phyloP scores from a whole-genome alignment of 2,888 invertebrate genomes.

The Diaprepes abbreviatus region DNA sequence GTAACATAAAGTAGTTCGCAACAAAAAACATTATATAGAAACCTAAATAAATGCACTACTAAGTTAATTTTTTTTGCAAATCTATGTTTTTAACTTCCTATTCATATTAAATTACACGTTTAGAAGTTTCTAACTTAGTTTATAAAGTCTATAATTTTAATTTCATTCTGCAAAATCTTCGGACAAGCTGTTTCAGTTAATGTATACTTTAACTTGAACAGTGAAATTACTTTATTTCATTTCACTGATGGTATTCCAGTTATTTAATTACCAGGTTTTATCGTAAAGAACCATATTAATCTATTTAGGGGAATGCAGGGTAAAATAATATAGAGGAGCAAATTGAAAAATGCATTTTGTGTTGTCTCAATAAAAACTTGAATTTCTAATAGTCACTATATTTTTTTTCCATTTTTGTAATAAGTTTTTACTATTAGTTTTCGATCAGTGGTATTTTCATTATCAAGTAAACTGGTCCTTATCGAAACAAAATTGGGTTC shows the following conservation, averaged over 20 bases:
- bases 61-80: not conserved
- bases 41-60: not conserved
- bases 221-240: slow-evolving; percentile 9
- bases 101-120: not conserved
- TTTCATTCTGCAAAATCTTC: not conserved
- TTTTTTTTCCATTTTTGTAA: too few relatives aligned
- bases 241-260: slow-evolving; percentile 1
- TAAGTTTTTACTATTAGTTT: too few relatives aligned
- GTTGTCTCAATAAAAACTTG: too few relatives aligned
- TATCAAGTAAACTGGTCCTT: too few relatives aligned
- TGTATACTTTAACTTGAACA: not conserved
- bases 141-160: not conserved
- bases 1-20: not conserved
- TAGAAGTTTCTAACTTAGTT: not conserved
- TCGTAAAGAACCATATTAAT: too few relatives aligned
- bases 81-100: not conserved
- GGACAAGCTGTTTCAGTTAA: not conserved
- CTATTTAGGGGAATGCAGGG: too few relatives aligned
- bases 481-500: too few relatives aligned
- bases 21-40: not conserved
- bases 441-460: too few relatives aligned
- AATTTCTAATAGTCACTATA: too few relatives aligned
- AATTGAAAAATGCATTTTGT: too few relatives aligned
- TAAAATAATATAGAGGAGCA: too few relatives aligned
- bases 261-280: slow-evolving; percentile 9